Conservation (phyloP, 1,140 invertebrate species). For the Rhysida immarginata region DNA sequence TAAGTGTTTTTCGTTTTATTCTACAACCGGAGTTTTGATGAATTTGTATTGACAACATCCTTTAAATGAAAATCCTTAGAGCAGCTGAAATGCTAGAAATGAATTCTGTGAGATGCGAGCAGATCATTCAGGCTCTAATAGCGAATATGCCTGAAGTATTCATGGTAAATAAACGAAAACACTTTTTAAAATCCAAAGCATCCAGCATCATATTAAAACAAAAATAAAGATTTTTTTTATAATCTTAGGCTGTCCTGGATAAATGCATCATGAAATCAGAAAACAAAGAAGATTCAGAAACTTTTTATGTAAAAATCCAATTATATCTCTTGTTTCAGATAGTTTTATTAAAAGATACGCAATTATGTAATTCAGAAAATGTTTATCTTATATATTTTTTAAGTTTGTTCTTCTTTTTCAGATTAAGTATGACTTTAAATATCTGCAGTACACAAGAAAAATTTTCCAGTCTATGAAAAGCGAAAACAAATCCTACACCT, state of each 20-base stretch:
- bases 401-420: slow-evolving; percentile 16
- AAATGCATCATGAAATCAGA: slow-evolving; percentile 25
- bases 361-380: no score
- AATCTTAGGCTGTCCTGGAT: slow-evolving; percentile 28
- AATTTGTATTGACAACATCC: no score
- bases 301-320: slow-evolving; percentile 21
- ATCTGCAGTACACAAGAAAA: slow-evolving; percentile 20
- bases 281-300: slow-evolving; percentile 20
- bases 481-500: slow-evolving; percentile 3
- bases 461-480: slow-evolving; percentile 1
- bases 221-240: slow-evolving; percentile 10
- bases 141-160: slow-evolving; percentile 30
- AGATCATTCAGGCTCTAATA: slow-evolving; percentile 28
- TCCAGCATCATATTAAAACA: no score
- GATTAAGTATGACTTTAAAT: slow-evolving; percentile 31
- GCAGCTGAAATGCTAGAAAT: slow-evolving; percentile 28
- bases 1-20: no score
- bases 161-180: slow-evolving; percentile 19
- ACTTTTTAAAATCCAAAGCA: no score
- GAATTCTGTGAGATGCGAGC: slow-evolving; percentile 21
- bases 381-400: slow-evolving; percentile 2
- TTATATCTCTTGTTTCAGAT: background rate
- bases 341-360: no score
- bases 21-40: no score
- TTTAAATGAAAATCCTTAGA: no score